These are phyloP conservation scores for Xenotilapia longispinis DNA, from an alignment of 2,113 vertebrate species.

Conservation along the genomic window DNA sequence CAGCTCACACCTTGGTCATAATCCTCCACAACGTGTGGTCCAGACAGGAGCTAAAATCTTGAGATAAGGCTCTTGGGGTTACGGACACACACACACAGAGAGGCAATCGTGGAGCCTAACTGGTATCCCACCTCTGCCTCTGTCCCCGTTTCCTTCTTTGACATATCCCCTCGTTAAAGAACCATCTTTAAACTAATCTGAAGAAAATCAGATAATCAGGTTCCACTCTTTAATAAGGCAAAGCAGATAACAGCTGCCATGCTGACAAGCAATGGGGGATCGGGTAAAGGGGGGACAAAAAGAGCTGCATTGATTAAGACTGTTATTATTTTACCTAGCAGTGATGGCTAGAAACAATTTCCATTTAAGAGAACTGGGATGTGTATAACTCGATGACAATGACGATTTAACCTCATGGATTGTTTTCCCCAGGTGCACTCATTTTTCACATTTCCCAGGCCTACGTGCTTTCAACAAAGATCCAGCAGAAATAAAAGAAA, in stretches of 20 bases:
- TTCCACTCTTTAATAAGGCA: conserved; percentile 41
- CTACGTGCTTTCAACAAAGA: background rate
- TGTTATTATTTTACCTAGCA: background rate
- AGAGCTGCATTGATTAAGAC: background rate
- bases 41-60: background rate
- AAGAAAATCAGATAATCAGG: conserved; percentile 45
- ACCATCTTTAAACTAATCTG: conserved; percentile 38
- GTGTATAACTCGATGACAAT: background rate
- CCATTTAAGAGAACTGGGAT: background rate
- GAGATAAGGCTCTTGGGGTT: conserved; percentile 7
- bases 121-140: background rate
- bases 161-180: background rate
- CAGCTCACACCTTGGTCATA: conserved; percentile 21
- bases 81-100: background rate
- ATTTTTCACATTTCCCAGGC: background rate
- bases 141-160: background rate
- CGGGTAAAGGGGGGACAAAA: background rate
- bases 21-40: conserved; percentile 28
- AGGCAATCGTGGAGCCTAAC: background rate
- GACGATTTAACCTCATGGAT: background rate
- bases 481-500: conserved; percentile 12
- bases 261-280: background rate
- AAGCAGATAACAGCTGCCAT: conserved; percentile 40
- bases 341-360: background rate
- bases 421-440: background rate